phyloP scores from a whole-genome alignment of 2,113 vertebrate genomes.

The Menidia beryllina region DNA sequence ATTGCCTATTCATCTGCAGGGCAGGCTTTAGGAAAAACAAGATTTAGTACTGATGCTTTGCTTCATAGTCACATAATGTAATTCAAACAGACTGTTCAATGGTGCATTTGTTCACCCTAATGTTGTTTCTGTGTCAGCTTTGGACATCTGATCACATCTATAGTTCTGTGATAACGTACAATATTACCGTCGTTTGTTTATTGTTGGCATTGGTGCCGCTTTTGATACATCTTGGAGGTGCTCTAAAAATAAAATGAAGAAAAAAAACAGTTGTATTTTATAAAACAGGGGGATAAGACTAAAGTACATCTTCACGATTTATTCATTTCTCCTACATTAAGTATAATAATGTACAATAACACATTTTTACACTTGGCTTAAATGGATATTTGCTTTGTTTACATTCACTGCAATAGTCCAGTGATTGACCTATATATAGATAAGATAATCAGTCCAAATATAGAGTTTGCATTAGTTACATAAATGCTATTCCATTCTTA shows the following conservation, averaged over 20 bases:
- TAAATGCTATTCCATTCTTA: neutral
- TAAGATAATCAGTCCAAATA: neutral
- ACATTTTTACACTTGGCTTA: neutral
- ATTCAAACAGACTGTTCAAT: slow-evolving; percentile 49
- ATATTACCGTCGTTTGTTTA: slow-evolving; percentile 10
- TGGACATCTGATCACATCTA: slow-evolving; percentile 32
- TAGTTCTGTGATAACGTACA: slow-evolving; percentile 4
- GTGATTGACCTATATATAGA: neutral
- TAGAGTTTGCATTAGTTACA: neutral
- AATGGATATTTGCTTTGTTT: neutral
- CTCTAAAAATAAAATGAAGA: slow-evolving; percentile 26
- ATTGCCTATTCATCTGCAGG: slow-evolving; percentile 77
- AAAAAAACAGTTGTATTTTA: slow-evolving; percentile 26
- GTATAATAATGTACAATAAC: slow-evolving; percentile 11
- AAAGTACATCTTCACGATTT: slow-evolving; percentile 7
- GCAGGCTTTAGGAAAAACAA: slow-evolving; percentile 48
- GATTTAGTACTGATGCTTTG: slow-evolving; percentile 36
- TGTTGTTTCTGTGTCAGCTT: slow-evolving; percentile 31
- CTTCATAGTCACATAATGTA: slow-evolving; percentile 55
- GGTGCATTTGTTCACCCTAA: slow-evolving; percentile 33
- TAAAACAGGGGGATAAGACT: slow-evolving; percentile 17
- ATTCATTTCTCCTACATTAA: slow-evolving; percentile 16
- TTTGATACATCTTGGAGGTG: neutral
- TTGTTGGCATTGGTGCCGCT: neutral
- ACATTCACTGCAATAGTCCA: neutral